phyloP scores from a whole-genome alignment of 2,797 vertebrate genomes.

The Ammospiza maritima region DNA sequence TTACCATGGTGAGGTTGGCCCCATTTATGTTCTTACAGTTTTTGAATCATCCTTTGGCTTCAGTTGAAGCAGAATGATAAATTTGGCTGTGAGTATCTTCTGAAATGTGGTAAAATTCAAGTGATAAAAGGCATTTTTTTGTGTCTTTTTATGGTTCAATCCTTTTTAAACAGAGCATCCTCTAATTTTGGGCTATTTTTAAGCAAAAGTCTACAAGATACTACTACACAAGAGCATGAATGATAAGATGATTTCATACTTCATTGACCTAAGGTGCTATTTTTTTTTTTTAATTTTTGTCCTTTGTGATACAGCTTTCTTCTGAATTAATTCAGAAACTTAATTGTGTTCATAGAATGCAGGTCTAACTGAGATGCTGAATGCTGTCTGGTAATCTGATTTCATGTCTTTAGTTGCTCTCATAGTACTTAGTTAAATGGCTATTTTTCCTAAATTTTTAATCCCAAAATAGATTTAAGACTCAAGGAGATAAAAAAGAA shows the following conservation, averaged over 20 bases:
- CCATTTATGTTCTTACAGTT: neutral
- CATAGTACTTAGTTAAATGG: neutral
- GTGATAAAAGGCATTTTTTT: neutral
- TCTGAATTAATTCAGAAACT: neutral
- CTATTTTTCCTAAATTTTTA: neutral
- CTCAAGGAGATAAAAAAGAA: neutral
- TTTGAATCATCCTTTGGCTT: neutral
- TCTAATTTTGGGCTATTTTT: neutral
- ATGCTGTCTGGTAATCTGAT: neutral
- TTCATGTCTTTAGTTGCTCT: neutral
- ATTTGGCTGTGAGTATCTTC: neutral
- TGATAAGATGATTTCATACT: neutral
- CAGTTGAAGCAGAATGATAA: neutral
- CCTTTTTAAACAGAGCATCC: neutral
- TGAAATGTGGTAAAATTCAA: neutral
- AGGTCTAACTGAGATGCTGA: neutral
- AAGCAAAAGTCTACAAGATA: neutral
- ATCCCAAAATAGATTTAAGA: neutral
- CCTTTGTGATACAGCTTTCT: neutral
- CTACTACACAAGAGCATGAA: accelerated
- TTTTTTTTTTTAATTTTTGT: neutral
- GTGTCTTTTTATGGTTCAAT: neutral
- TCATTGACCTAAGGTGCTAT: neutral
- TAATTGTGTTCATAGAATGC: neutral
- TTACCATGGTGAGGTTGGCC: neutral